These are phyloP conservation scores for Thaumatotibia leucotreta DNA, from an alignment of 1,140 invertebrate genomes.

Conservation along the genomic window DNA sequence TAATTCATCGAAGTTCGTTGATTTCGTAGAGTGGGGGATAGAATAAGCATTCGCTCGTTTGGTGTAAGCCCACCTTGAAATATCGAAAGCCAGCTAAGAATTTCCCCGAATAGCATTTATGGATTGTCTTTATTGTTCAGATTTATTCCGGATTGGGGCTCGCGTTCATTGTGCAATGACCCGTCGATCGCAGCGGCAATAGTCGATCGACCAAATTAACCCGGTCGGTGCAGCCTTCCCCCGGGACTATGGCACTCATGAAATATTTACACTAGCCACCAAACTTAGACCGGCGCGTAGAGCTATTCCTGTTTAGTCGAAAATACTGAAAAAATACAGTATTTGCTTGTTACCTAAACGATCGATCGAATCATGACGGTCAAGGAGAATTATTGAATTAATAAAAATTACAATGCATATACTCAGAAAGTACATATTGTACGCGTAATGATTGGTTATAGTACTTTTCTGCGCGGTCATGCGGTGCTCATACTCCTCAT, in stretches of 20 bases:
- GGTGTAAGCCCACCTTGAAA: too few species aligned
- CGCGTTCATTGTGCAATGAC: constrained; percentile 1
- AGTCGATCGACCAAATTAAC: constrained; percentile 33
- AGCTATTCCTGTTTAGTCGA: background rate
- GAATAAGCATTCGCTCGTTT: too few species aligned
- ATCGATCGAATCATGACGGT: too few species aligned
- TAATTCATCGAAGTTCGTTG: too few species aligned
- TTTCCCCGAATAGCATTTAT: background rate
- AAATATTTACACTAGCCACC: constrained; percentile 32
- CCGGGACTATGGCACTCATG: constrained; percentile 21
- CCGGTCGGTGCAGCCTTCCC: constrained; percentile 16
- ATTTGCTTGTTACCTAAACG: background rate
- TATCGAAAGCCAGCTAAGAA: background rate
- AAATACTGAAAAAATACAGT: constrained; percentile 8
- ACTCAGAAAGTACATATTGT: too few species aligned
- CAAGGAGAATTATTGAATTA: too few species aligned
- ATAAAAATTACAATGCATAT: too few species aligned
- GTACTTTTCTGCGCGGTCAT: too few species aligned
- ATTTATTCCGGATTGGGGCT: background rate
- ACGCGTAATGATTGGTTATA: too few species aligned
- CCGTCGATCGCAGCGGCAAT: constrained; percentile 19
- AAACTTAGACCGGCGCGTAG: constrained; percentile 17
- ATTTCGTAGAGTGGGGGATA: too few species aligned
- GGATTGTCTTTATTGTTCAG: background rate
- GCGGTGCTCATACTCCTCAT: too few species aligned